Percentiles rank a stretch among this genome's conserved stretches.
phyloP scores from a whole-genome alignment of 1,140 invertebrate genomes.

The Heliconius hewitsoni region DNA sequence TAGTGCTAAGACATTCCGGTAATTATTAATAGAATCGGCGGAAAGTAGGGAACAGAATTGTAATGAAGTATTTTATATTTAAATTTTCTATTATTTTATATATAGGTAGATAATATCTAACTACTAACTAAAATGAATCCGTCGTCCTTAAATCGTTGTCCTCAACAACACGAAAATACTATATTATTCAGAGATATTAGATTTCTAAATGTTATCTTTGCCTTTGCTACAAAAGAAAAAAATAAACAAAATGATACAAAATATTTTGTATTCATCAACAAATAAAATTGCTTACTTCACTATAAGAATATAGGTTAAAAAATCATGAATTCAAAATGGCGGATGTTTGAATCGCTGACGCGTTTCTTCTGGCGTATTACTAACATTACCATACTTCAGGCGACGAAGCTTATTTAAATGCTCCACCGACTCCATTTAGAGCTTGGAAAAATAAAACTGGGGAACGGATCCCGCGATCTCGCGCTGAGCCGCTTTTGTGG shows the following conservation, averaged over 20 bases:
- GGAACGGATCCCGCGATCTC: slow-evolving; percentile 77
- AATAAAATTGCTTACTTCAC: slow-evolving; percentile 11
- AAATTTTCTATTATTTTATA: too few species aligned
- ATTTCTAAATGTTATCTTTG: neutral
- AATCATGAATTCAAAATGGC: slow-evolving; percentile 69
- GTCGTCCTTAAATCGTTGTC: too few species aligned
- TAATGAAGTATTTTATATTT: too few species aligned
- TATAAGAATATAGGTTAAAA: slow-evolving; percentile 17
- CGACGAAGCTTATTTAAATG: slow-evolving; percentile 80
- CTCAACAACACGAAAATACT: neutral
- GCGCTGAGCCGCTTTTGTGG: slow-evolving; percentile 79
- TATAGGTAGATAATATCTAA: too few species aligned
- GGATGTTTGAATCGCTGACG: slow-evolving; percentile 51
- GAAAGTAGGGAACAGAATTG: too few species aligned
- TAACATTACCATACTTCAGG: slow-evolving; percentile 80
- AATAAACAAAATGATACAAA: neutral
- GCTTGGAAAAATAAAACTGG: slow-evolving; percentile 80
- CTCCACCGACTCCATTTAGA: slow-evolving; percentile 81
- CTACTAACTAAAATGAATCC: too few species aligned
- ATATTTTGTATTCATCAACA: neutral
- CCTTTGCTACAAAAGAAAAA: neutral
- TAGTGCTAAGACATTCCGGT: too few species aligned
- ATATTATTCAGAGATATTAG: neutral
- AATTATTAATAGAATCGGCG: neutral
- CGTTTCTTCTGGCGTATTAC: slow-evolving; percentile 70